A percentile compares a stretch with the other conserved stretches of the same genome.
Conservation (phyloP, 2,113 vertebrate species). For the Pelusios castaneus region DNA sequence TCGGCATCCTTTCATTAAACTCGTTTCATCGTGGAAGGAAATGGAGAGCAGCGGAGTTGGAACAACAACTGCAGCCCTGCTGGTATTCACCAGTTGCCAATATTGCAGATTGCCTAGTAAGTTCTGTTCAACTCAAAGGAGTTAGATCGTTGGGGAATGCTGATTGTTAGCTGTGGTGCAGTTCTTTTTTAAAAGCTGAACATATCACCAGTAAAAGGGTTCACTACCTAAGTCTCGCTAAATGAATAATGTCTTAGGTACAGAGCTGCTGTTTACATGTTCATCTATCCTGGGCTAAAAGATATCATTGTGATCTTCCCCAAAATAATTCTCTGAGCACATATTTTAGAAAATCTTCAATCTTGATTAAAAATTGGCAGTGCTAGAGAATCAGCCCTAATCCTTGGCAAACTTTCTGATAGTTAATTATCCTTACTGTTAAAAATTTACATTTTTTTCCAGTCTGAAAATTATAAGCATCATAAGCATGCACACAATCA, state of each 20-base stretch:
- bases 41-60: not conserved
- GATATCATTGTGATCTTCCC: too few species aligned
- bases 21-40: not conserved
- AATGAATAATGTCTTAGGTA: accelerated
- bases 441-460: not conserved
- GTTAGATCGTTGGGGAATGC: not conserved
- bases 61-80: not conserved
- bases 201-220: accelerated
- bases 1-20: not conserved
- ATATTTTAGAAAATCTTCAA: too few species aligned
- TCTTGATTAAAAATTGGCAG: too few species aligned
- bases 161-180: not conserved
- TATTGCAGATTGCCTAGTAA: not conserved
- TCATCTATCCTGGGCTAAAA: too few species aligned
- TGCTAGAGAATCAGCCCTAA: too few species aligned
- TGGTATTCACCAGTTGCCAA: not conserved
- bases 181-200: not conserved
- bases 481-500: not conserved
- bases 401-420: too few species aligned
- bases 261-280: not conserved
- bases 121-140: not conserved
- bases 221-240: not conserved
- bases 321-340: too few species aligned
- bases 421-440: too few species aligned
- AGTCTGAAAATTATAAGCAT: too few species aligned